Evolutionary conservation across 1,140 invertebrate genomes (phyloP), one percentile per base, ranked within the genome.

Genomic region (Portunus trituberculatus): DNA sequence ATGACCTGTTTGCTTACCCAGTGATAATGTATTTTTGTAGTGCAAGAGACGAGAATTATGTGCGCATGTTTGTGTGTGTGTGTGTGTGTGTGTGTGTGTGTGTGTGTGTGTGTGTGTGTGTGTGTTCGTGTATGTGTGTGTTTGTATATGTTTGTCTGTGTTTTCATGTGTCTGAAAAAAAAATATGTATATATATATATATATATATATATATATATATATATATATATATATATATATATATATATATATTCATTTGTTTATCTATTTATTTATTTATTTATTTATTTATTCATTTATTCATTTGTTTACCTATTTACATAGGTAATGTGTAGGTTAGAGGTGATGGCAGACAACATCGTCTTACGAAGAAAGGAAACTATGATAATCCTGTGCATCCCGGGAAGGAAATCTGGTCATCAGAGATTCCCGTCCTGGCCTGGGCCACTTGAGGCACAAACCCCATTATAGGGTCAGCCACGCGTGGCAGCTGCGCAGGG

Each of bases 201-300:
- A 59, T 59, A 59, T 59, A 59, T 59, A 59, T 59, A 59, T 59
- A 59, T 59, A 59, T 59, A 39, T 59, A 59, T 59, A 59, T 59
- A 59, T 59, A 59, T 59, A 59, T 59, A 59, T 59, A 59, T 39
- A 59, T 59, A 59, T 59, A 59, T 59, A 59, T 59, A 59, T 59
- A 59, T 39, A 59, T 59, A 59, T 59, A 59, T 59, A 59, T 59
- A 59, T 59, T 4, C 12, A 59, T 59, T 14, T 59, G 12, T 59
- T 4, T 59, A 59, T 59, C 3, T 59, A 59, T 59, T 14, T 52
- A 91, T 52, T 52, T 39, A 82, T 83, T 83, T 76, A 92, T 76
- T 76, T 31, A 92, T 76, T 76, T 76, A 92, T 76, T 76, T 76
- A 92, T 76, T 83, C 0, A 59, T 14, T 59, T 59, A 92, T 39